A percentile compares a stretch with the other conserved stretches of the same genome.
phyloP scores from a whole-genome alignment of 2,113 vertebrate species.

The Xiphophorus couchianus region DNA sequence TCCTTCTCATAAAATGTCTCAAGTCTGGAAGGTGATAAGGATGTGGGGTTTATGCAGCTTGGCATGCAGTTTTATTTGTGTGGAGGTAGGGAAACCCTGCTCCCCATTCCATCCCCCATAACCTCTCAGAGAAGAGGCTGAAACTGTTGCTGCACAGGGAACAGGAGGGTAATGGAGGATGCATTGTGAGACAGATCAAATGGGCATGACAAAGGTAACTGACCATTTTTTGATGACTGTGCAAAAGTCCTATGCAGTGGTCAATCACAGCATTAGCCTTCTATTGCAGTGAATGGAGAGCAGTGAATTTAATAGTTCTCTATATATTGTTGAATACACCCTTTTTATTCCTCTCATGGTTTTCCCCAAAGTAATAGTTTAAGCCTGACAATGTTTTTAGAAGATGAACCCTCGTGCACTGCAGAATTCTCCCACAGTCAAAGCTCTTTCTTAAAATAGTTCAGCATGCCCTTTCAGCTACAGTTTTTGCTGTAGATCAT shows the following conservation, averaged over 20 bases:
- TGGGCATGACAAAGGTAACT: conserved; percentile 8
- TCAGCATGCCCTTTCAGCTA: no score
- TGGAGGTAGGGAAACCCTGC: conserved; percentile 41
- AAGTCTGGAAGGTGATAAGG: conserved; percentile 68
- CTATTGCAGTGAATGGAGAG: not conserved
- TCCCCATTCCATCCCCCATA: not conserved
- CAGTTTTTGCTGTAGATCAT: no score
- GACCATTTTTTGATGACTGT: conserved; percentile 12
- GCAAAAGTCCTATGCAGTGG: not conserved
- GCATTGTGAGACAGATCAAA: conserved; percentile 5
- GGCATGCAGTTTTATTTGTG: conserved; percentile 71
- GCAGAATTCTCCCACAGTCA: no score
- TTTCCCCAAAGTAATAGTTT: not conserved
- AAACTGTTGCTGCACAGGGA: conserved; percentile 43
- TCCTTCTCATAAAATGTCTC: conserved; percentile 71
- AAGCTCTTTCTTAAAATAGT: no score
- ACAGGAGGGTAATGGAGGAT: conserved; percentile 8
- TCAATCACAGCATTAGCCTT: not conserved
- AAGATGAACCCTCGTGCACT: not conserved
- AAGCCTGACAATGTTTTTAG: not conserved
- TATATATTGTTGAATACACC: not conserved
- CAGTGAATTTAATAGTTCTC: not conserved
- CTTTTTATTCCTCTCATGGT: not conserved
- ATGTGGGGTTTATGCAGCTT: conserved; percentile 69
- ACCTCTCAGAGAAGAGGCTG: conserved; percentile 16